Conservation (phyloP, 2,888 invertebrate species). For the Melitaea athalia region DNA sequence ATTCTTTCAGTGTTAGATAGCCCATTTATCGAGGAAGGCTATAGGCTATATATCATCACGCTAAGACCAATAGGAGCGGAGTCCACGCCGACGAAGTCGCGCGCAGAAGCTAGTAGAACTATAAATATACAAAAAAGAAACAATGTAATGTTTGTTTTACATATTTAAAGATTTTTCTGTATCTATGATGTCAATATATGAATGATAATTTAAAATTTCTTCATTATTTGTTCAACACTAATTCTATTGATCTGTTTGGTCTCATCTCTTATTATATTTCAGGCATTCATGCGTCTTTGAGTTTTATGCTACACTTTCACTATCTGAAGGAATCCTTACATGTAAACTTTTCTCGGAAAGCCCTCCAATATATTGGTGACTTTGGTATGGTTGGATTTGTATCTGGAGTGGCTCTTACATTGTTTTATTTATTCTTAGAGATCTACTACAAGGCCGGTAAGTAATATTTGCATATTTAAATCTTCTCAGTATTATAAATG, state of each 20-base stretch:
- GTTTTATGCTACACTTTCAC: slow-evolving; percentile 70
- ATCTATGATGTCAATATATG: not conserved
- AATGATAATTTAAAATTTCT: not conserved
- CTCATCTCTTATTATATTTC: slow-evolving; percentile 34
- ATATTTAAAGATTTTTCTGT: not conserved
- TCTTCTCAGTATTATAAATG: not conserved
- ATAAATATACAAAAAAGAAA: not conserved
- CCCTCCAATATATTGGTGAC: slow-evolving; percentile 72
- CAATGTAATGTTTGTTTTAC: not conserved
- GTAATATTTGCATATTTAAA: slow-evolving; percentile 39
- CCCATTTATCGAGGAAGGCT: too few relatives aligned
- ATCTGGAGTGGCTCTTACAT: slow-evolving; percentile 66
- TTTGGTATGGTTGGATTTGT: slow-evolving; percentile 76
- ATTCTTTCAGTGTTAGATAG: too few relatives aligned
- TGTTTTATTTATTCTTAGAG: slow-evolving; percentile 74
- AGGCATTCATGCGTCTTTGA: slow-evolving; percentile 67
- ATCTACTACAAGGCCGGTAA: slow-evolving; percentile 71
- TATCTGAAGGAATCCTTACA: slow-evolving; percentile 70
- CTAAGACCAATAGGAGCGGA: too few relatives aligned
- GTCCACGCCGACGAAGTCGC: too few relatives aligned
- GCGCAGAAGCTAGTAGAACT: too few relatives aligned
- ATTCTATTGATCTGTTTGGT: not conserved
- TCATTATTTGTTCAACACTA: not conserved
- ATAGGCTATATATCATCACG: too few relatives aligned
- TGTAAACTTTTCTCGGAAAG: slow-evolving; percentile 76